Conservation (phyloP, 2,797 vertebrate species). For the Bradypodion ventrale region DNA sequence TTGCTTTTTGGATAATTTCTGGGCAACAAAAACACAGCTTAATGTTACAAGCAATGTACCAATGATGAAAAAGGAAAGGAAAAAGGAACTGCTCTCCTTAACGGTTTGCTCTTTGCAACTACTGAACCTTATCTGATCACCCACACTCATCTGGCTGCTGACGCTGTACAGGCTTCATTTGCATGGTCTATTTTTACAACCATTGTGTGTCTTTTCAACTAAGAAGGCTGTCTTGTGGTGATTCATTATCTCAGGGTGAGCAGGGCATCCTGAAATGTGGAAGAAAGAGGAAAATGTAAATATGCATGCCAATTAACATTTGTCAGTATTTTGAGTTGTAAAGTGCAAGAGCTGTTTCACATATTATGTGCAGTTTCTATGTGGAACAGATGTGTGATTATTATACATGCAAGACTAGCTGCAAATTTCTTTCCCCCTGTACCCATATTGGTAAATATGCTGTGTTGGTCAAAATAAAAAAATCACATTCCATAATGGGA, state of each 20-base stretch:
- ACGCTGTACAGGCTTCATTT: constrained; percentile 85
- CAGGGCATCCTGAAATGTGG: constrained; percentile 69
- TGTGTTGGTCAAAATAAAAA: background rate
- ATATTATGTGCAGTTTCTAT: background rate
- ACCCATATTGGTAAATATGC: background rate
- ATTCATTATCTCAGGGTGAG: constrained; percentile 83
- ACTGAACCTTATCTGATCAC: constrained; percentile 81
- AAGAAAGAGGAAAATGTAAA: constrained; percentile 21
- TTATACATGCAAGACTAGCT: background rate
- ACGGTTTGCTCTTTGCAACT: constrained; percentile 82
- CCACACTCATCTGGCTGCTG: constrained; percentile 88
- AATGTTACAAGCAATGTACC: constrained; percentile 65
- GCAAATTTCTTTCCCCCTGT: background rate
- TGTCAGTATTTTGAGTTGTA: constrained; percentile 28
- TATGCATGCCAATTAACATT: constrained; percentile 43
- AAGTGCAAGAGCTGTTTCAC: background rate
- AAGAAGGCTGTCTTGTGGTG: constrained; percentile 84
- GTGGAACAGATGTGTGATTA: background rate
- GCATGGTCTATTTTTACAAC: constrained; percentile 87
- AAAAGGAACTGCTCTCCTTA: constrained; percentile 76
- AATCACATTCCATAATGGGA: too few relatives aligned
- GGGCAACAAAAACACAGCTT: constrained; percentile 70
- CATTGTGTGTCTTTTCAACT: constrained; percentile 94
- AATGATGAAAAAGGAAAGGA: constrained; percentile 49
- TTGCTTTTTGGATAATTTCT: constrained; percentile 68